Percentiles rank a stretch among this genome's conserved stretches.
Evolutionary conservation across 2,797 vertebrate species (phyloP).

Genomic region (Megalops cyprinoides): DNA sequence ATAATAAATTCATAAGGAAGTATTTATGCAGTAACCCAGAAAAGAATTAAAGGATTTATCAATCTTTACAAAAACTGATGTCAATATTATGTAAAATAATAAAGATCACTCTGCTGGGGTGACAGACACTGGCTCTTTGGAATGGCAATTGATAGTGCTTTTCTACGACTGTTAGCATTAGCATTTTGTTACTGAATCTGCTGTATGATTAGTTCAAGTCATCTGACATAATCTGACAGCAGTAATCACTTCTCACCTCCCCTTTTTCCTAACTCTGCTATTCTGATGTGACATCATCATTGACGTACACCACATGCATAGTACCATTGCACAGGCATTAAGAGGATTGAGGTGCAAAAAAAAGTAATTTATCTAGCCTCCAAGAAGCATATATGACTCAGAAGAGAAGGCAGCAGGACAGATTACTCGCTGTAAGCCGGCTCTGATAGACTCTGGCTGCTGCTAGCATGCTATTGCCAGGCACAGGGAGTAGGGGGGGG

Average conservation of each 20-base stretch:
- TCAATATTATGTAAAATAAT: neutral
- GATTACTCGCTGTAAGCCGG: neutral
- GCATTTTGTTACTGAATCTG: too few species aligned
- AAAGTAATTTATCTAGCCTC: neutral
- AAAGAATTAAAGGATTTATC: neutral
- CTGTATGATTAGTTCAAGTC: too few species aligned
- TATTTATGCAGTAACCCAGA: neutral
- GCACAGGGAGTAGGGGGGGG: neutral
- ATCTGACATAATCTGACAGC: too few species aligned
- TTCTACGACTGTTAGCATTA: too few species aligned
- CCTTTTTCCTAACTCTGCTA: neutral
- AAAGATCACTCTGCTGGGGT: neutral
- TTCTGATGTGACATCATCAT: neutral
- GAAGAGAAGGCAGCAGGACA: neutral
- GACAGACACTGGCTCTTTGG: too few species aligned
- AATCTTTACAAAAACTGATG: neutral
- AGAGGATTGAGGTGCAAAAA: neutral
- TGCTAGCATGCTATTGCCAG: neutral
- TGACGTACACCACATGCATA: neutral
- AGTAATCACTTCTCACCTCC: neutral
- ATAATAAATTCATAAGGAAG: too few species aligned
- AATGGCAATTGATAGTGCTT: too few species aligned
- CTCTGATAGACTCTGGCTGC: neutral
- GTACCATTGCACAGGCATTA: neutral
- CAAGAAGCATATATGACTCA: neutral